A percentile compares a stretch with the other conserved stretches of the same genome.
Conservation (phyloP, 2,888 invertebrate species). For the Drosophila recens region DNA sequence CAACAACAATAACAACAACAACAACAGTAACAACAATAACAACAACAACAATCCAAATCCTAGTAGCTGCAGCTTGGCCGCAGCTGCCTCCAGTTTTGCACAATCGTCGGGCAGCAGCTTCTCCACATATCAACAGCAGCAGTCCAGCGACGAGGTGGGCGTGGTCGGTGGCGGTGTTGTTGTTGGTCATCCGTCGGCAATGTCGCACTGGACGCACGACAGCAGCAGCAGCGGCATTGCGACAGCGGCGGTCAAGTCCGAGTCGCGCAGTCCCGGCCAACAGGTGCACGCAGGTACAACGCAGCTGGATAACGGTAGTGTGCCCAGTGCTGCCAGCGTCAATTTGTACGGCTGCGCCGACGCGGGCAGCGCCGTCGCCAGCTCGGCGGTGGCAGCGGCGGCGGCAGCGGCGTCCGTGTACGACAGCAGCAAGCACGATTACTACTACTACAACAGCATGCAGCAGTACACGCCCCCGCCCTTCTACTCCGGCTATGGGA, state of each 20-base stretch:
- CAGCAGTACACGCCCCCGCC: conserved; percentile 87
- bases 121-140: conserved; percentile 82
- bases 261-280: conserved; percentile 86
- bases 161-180: conserved; percentile 38
- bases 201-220: conserved; percentile 84
- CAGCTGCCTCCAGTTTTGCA: conserved; percentile 66
- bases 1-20: conserved; percentile 31
- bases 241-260: conserved; percentile 88
- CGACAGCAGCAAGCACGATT: conserved; percentile 87
- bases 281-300: conserved; percentile 50
- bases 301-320: conserved; percentile 59
- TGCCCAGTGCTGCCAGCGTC: conserved; percentile 33
- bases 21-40: conserved; percentile 24
- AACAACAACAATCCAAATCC: conserved; percentile 64
- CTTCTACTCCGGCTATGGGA: conserved; percentile 86
- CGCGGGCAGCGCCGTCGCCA: conserved; percentile 68
- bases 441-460: conserved; percentile 92
- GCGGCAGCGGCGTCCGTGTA: conserved; percentile 87
- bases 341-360: conserved; percentile 68
- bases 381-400: conserved; percentile 80
- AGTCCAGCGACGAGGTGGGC: conserved; percentile 61
- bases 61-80: conserved; percentile 70
- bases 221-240: conserved; percentile 53
- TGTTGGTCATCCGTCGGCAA: conserved; percentile 63
- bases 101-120: conserved; percentile 81